Evolutionary conservation across 2,888 invertebrate genomes (phyloP), one percentile per base, ranked within the genome.

Genomic region (Xestia sexstrigata): DNA sequence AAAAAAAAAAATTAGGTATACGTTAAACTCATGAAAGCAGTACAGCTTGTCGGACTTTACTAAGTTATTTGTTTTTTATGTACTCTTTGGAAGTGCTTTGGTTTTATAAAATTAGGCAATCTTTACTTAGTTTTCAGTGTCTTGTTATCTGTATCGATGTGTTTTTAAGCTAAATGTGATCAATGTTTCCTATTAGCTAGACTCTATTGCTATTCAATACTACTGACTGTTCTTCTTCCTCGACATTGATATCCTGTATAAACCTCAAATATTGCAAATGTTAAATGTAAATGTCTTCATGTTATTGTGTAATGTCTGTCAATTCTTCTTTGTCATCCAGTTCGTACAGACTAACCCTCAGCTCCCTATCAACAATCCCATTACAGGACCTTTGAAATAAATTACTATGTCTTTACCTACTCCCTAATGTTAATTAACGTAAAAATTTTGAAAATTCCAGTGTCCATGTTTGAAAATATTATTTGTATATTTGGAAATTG

Each of bases 21-120:
- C 23, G 30, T 39, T n/a, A 63, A 23, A 79, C 78, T 81, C 78
- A 74, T 78, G 78, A 55, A 78, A 81, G 52, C 81, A 74, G 62
- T 81, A 74, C 26, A n/a, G 55, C 13, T 42, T 52, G 0, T 62
- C 23, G 39, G 35, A 63, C 39, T 47, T 52, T 39, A 52, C 5
- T 2, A 74, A 26, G 3, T 35, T 3, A 26, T 47, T 23, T 8
- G 2, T 30, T 3, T 15, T 47, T 60, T 26, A 1, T 78, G 2
- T 17, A 45, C 26, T 7, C 35, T 74, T 78, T 39, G 49, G 26
- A 62, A 52, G 17, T 1, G 7, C 0, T 45, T 81, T 52, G 7
- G 23, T 23, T 45, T 73, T 52, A 35, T 20, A 26, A 70, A n/a
- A 23, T 47, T 47, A 7, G 0, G 26, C 9, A 26, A 58, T 30